A percentile compares a stretch with the other conserved stretches of the same genome.
phyloP scores from a whole-genome alignment of 2,888 invertebrate genomes.

The Abrostola triplasia region DNA sequence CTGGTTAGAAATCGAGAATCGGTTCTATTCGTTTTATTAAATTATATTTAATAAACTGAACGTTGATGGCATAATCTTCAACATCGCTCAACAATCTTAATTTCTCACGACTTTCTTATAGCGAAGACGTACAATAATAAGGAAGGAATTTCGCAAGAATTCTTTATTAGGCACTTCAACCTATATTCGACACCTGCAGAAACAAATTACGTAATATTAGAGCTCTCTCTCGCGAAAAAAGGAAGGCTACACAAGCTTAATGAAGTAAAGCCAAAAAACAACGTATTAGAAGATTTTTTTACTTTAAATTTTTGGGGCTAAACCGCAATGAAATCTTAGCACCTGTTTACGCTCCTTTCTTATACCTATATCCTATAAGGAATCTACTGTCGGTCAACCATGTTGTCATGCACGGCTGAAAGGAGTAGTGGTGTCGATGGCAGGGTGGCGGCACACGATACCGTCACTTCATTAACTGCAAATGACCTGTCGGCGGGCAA shows the following conservation, averaged over 20 bases:
- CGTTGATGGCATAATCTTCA: conserved; percentile 6
- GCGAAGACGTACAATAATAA: conserved; percentile 8
- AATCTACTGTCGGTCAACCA: conserved; percentile 14
- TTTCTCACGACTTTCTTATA: conserved; percentile 13
- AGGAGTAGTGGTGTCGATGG: conserved; percentile 20
- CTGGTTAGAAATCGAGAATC: conserved; percentile 16
- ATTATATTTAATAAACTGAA: conserved; percentile 9
- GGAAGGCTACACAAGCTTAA: neutral
- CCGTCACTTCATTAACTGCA: conserved; percentile 60
- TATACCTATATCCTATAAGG: too few relatives aligned
- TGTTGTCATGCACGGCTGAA: conserved; percentile 13
- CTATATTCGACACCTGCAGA: conserved; percentile 21
- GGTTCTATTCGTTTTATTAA: conserved; percentile 22
- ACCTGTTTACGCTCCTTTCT: too few relatives aligned
- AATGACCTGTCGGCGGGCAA: conserved; percentile 47
- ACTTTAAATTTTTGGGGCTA: neutral
- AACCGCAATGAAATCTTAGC: too few relatives aligned
- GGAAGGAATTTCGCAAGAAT: conserved; percentile 16
- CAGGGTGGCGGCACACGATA: conserved; percentile 44
- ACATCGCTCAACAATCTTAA: neutral
- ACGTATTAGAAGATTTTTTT: neutral
- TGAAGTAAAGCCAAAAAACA: neutral
- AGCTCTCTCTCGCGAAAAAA: neutral
- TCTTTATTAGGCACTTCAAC: conserved; percentile 24
- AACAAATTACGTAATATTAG: neutral